These are phyloP conservation scores for Eupithecia abbreviata DNA, from an alignment of 2,888 invertebrate species.

Conservation along the genomic window DNA sequence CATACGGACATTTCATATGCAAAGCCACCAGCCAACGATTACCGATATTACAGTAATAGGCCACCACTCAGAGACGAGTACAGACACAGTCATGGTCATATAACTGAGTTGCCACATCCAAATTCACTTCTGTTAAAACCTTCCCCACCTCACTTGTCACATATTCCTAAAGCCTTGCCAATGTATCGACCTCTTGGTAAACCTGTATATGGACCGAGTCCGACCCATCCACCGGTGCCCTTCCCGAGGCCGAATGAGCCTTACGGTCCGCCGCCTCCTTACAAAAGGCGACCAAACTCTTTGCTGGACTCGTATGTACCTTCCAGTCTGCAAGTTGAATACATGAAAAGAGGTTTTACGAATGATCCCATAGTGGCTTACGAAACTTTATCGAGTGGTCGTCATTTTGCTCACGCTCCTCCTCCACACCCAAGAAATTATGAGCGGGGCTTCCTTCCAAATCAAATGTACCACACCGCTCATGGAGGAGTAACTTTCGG, in stretches of 20 bases:
- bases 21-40: slow-evolving; percentile 54
- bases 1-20: slow-evolving; percentile 61
- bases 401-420: slow-evolving; percentile 57
- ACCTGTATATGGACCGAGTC: slow-evolving; percentile 64
- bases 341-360: slow-evolving; percentile 73
- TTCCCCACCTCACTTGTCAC: slow-evolving; percentile 66
- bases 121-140: slow-evolving; percentile 67
- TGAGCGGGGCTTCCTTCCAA: slow-evolving; percentile 78
- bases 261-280: slow-evolving; percentile 53
- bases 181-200: slow-evolving; percentile 68
- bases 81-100: slow-evolving; percentile 52
- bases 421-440: slow-evolving; percentile 62
- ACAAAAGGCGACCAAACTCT: slow-evolving; percentile 75
- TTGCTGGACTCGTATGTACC: slow-evolving; percentile 85
- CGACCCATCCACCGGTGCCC: slow-evolving; percentile 51
- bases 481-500: slow-evolving; percentile 74
- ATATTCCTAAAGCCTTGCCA: slow-evolving; percentile 74
- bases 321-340: slow-evolving; percentile 80
- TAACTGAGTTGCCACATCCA: slow-evolving; percentile 69
- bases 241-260: slow-evolving; percentile 61
- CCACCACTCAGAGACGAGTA: slow-evolving; percentile 65
- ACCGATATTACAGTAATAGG: slow-evolving; percentile 68
- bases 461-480: slow-evolving; percentile 78
- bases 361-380: slow-evolving; percentile 74
- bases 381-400: slow-evolving; percentile 71